phyloP scores from a whole-genome alignment of 2,797 vertebrate genomes.

The Sylvia borin region DNA sequence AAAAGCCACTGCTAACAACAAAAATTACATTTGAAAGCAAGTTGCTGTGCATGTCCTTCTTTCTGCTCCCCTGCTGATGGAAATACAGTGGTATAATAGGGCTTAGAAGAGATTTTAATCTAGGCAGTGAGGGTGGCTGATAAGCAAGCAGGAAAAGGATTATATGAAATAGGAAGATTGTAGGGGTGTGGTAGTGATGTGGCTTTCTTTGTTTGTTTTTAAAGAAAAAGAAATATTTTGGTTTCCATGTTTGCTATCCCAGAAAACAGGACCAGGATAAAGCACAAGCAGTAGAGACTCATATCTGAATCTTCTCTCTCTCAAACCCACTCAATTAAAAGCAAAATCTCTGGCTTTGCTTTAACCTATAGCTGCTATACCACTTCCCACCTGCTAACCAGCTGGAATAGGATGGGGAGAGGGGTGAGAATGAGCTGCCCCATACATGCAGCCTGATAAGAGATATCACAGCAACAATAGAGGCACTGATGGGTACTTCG shows the following conservation, averaged over 20 bases:
- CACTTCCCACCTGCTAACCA: not conserved
- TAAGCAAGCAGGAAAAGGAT: constrained; percentile 3
- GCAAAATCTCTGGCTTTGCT: not conserved
- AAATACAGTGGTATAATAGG: not conserved
- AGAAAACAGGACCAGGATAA: not conserved
- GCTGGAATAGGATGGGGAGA: not conserved
- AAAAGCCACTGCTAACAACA: constrained; percentile 49
- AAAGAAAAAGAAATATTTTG: not conserved
- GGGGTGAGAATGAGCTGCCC: not conserved
- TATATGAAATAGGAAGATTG: not conserved
- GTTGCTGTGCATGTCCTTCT: constrained; percentile 19
- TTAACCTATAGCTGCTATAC: not conserved
- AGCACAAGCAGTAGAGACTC: not conserved
- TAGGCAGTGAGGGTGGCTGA: not conserved
- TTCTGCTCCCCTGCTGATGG: constrained; percentile 17
- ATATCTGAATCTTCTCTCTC: not conserved
- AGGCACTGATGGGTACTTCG: accelerated
- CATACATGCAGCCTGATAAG: not conserved
- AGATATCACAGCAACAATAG: not conserved
- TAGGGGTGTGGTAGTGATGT: not conserved
- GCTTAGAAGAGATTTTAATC: constrained; percentile 30
- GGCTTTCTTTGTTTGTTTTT: not conserved
- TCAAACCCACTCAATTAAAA: not conserved
- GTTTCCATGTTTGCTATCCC: not conserved
- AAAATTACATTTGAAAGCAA: constrained; percentile 67